Conservation (phyloP, 2,888 invertebrate genomes). For the Diplazon laetatorius region DNA sequence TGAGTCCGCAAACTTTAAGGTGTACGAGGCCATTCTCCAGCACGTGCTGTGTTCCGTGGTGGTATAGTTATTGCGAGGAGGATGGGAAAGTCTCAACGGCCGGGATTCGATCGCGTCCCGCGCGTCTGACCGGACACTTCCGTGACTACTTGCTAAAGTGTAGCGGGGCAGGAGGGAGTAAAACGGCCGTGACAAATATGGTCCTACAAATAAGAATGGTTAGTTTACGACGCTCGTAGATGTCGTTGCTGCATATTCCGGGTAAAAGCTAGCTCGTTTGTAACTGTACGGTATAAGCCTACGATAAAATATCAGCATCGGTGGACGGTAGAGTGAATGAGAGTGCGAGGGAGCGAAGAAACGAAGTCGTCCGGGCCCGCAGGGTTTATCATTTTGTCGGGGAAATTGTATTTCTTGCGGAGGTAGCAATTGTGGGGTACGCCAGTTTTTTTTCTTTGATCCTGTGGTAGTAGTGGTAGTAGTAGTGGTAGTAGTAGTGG, state of each 20-base stretch:
- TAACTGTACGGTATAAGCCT: constrained; percentile 45
- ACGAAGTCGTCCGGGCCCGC: constrained; percentile 29
- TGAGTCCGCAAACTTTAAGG: constrained; percentile 65
- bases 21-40: constrained; percentile 44
- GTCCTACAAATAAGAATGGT: constrained; percentile 25
- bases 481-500: constrained; percentile 30
- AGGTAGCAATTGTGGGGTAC: constrained; percentile 23
- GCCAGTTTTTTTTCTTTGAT: constrained; percentile 1
- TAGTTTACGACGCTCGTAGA: constrained; percentile 30
- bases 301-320: constrained; percentile 51
- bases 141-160: constrained; percentile 41
- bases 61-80: constrained; percentile 32
- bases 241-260: constrained; percentile 32
- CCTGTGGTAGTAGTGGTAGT: not conserved
- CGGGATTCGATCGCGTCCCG: constrained; percentile 34
- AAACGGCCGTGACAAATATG: constrained; percentile 52
- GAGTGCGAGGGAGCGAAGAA: constrained; percentile 27
- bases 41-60: not conserved
- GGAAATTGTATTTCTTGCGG: constrained; percentile 37
- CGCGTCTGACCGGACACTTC: constrained; percentile 35
- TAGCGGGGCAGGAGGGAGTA: no score
- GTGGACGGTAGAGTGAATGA: constrained; percentile 12
- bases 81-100: constrained; percentile 18
- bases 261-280: constrained; percentile 37
- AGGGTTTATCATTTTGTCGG: constrained; percentile 38